phyloP scores from a whole-genome alignment of 2,113 vertebrate species.

The Corvus cornix region DNA sequence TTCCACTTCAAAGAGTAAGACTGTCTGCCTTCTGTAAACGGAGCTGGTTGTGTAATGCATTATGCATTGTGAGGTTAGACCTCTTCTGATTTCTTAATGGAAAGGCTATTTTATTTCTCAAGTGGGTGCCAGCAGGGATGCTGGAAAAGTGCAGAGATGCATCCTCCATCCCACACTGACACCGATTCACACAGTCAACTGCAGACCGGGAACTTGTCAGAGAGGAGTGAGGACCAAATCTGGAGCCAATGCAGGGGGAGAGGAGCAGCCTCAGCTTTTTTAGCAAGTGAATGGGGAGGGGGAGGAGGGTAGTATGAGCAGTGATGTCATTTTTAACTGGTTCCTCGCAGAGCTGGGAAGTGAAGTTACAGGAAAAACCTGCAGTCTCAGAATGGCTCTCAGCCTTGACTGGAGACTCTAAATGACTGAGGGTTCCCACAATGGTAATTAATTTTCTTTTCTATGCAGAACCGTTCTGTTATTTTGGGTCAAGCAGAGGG shows the following conservation, averaged over 20 bases:
- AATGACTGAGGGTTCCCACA: conserved; percentile 59
- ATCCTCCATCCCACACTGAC: neutral
- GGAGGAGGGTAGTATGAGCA: conserved; percentile 52
- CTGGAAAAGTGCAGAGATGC: neutral
- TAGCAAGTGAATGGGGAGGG: conserved; percentile 55
- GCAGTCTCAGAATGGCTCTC: conserved; percentile 69
- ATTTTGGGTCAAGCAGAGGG: conserved; percentile 34
- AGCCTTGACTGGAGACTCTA: conserved; percentile 59
- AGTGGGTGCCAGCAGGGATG: neutral
- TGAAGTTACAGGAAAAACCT: conserved; percentile 74
- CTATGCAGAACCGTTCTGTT: conserved; percentile 40
- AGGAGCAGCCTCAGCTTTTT: conserved; percentile 59
- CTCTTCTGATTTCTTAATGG: conserved; percentile 33
- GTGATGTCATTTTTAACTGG: conserved; percentile 75
- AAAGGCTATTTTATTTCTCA: conserved; percentile 14
- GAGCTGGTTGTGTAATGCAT: conserved; percentile 55
- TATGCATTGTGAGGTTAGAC: conserved; percentile 3
- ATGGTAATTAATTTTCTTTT: conserved; percentile 61
- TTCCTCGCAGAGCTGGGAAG: conserved; percentile 61
- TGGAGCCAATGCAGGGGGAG: conserved; percentile 71
- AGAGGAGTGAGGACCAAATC: conserved; percentile 55
- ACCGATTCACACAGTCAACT: neutral
- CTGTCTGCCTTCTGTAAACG: conserved; percentile 59
- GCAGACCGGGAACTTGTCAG: neutral
- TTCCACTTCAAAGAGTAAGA: conserved; percentile 56